Percentiles rank a stretch among this genome's conserved stretches.
Evolutionary conservation across 2,113 vertebrate species (phyloP).

Genomic region (Junco hyemalis): DNA sequence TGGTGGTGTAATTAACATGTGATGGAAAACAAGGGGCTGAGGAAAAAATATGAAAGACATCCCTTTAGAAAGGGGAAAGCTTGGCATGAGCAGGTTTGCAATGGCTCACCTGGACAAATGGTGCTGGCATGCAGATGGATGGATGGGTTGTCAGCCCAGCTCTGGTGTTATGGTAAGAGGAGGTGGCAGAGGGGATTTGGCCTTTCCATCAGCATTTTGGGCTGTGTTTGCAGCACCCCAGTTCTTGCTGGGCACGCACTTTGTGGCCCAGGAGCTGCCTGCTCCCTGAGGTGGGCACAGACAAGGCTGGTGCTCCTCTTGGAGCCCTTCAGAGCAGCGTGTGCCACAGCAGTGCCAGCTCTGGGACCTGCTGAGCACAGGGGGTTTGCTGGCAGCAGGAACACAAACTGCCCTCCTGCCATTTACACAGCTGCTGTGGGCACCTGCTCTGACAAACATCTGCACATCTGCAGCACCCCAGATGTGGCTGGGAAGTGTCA

Average conservation of each 20-base stretch:
- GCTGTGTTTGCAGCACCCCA: neutral
- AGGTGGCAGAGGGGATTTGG: neutral
- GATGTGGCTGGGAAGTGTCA: neutral
- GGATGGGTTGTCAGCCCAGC: neutral
- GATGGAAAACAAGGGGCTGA: neutral
- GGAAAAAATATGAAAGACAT: neutral
- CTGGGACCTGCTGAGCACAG: neutral
- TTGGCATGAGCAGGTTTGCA: neutral
- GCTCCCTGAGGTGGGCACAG: fast-evolving
- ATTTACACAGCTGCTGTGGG: neutral
- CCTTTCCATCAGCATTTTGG: neutral
- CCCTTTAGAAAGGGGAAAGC: neutral
- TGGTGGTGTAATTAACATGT: neutral
- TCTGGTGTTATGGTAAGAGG: neutral
- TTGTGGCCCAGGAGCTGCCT: neutral
- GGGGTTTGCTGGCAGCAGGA: neutral
- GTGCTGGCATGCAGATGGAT: neutral
- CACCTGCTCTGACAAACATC: neutral
- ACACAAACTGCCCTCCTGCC: neutral
- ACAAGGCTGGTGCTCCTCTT: neutral
- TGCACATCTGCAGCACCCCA: neutral
- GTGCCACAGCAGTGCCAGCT: neutral
- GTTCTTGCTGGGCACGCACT: neutral
- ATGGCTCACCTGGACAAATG: neutral
- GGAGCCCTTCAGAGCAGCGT: neutral